Evolutionary conservation across 1,140 invertebrate genomes (phyloP).

Genomic region (Kradibia gibbosae): DNA sequence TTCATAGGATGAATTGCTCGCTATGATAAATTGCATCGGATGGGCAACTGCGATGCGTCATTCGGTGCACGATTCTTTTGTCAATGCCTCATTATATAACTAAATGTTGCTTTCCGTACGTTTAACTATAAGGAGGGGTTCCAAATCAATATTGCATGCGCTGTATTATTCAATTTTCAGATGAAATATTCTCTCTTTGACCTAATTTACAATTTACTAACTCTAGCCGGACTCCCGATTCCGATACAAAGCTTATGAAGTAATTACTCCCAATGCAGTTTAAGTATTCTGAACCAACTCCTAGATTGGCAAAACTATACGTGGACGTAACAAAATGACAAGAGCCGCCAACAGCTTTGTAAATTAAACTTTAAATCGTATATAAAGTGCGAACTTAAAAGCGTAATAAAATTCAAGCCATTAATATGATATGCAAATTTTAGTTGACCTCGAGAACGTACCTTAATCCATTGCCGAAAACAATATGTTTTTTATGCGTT

Average conservation of each 20-base stretch:
- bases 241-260: neutral
- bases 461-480: too few relatives aligned
- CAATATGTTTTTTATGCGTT: too few relatives aligned
- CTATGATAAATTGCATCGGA: constrained; percentile 26
- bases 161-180: constrained; percentile 4
- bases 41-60: neutral
- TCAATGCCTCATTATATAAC: constrained; percentile 25
- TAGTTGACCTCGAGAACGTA: too few relatives aligned
- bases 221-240: too few relatives aligned
- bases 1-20: constrained; percentile 42
- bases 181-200: neutral
- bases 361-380: too few relatives aligned
- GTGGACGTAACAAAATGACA: too few relatives aligned
- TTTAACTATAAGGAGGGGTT: neutral
- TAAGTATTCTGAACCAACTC: neutral
- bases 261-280: neutral
- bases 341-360: too few relatives aligned
- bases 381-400: too few relatives aligned
- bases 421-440: too few relatives aligned
- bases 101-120: constrained; percentile 7
- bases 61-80: constrained; percentile 18
- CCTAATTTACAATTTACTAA: too few relatives aligned
- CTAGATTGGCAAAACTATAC: too few relatives aligned
- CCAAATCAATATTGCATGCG: neutral
- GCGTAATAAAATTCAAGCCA: too few relatives aligned